Evolutionary conservation across 1,140 invertebrate species (phyloP).

Genomic region (Caenorhabditis tropicalis): DNA sequence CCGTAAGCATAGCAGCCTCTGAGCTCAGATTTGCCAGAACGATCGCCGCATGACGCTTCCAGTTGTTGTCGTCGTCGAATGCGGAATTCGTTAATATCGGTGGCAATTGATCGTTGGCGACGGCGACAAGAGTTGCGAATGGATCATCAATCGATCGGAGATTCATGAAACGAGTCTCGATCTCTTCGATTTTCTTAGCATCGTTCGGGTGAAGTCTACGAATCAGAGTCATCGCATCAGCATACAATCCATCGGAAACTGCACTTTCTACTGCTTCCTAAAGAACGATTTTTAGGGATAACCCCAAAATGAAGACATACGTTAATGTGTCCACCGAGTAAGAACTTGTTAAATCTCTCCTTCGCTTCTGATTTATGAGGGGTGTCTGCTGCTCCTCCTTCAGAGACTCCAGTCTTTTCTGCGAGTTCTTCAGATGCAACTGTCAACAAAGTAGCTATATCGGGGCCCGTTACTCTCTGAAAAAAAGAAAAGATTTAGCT

Average conservation of each 20-base stretch:
- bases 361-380: constrained; percentile 14
- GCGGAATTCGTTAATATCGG: constrained; percentile 45
- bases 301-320: not conserved
- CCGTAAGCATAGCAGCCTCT: not conserved
- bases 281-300: not conserved
- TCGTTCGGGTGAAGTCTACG: constrained; percentile 32
- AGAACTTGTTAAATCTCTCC: constrained; percentile 37
- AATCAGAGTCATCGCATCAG: constrained; percentile 49
- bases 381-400: not conserved
- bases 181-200: constrained; percentile 37
- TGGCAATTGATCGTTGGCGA: constrained; percentile 42
- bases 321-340: constrained; percentile 49
- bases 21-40: constrained; percentile 41
- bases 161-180: constrained; percentile 43
- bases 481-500: not conserved
- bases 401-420: constrained; percentile 1
- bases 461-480: constrained; percentile 51
- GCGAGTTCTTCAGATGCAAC: not conserved
- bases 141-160: constrained; percentile 43
- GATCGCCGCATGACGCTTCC: constrained; percentile 50
- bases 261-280: constrained; percentile 53
- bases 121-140: constrained; percentile 47
- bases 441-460: constrained; percentile 45
- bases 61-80: constrained; percentile 37
- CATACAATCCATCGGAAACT: constrained; percentile 41